These are phyloP conservation scores for Rhagium mordax DNA, from an alignment of 2,888 invertebrate genomes.

Conservation along the genomic window DNA sequence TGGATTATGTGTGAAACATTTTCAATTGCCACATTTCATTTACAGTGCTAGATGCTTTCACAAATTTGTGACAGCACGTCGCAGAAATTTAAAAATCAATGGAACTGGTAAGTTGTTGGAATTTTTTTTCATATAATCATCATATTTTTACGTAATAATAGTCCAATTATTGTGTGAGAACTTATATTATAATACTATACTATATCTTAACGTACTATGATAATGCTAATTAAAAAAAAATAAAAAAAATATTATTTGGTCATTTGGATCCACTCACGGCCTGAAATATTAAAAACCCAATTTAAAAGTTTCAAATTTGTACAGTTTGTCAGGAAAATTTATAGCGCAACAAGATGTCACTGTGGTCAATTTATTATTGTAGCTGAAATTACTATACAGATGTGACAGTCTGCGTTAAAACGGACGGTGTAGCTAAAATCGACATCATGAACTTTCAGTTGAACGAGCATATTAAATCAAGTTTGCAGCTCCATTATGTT, in stretches of 20 bases:
- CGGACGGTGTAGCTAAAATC: slow-evolving; percentile 28
- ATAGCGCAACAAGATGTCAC: slow-evolving; percentile 48
- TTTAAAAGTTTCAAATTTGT: slow-evolving; percentile 36
- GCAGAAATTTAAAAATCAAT: neutral
- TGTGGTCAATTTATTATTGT: slow-evolving; percentile 51
- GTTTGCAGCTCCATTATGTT: slow-evolving; percentile 40
- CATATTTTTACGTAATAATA: no score
- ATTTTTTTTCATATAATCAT: no score
- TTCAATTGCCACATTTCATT: neutral
- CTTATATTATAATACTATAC: no score
- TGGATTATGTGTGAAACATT: neutral
- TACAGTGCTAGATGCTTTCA: neutral
- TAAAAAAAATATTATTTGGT: no score
- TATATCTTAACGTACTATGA: no score
- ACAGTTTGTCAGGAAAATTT: slow-evolving; percentile 42
- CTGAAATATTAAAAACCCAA: no score
- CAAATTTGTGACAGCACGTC: neutral
- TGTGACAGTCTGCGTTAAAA: slow-evolving; percentile 41
- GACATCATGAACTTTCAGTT: slow-evolving; percentile 19
- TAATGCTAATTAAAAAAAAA: no score
- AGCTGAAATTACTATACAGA: slow-evolving; percentile 45
- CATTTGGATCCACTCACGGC: no score
- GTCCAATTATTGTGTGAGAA: no score
- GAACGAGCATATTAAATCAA: slow-evolving; percentile 42
- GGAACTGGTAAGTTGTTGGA: neutral